Evolutionary conservation across 2,888 invertebrate species (phyloP), one percentile per base, ranked within the genome.

Genomic region (Pecten maximus): DNA sequence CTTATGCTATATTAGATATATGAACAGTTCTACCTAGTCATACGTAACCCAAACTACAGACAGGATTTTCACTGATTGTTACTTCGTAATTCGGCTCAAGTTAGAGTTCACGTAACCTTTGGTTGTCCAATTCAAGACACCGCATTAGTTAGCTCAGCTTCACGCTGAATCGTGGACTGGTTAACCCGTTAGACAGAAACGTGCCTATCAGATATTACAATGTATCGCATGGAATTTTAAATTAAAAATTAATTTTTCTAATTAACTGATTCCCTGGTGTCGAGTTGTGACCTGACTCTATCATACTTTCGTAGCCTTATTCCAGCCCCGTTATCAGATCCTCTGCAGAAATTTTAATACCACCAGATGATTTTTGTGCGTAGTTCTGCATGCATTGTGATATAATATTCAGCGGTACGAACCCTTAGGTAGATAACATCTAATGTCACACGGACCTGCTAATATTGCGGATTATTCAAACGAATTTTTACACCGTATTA

Each of bases 171-270:
- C 6, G 23, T 6, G 6, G 54, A n/a, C 3, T 2, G 6, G 74
- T 74, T 35, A 12, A 28, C 74, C 12, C 2, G 4, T 35, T 28
- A 35, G 28, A 23, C 35, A 74, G 74, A 74, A 28, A 10, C 74
- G 74, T 74, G 74, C 23, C 35, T 74, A 74, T 74, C 74, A 6
- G 10, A 19, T 35, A 23, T 28, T 12, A 74, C 74, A 74, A 8
- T 74, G 74, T 35, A 28, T 74, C 74, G 35, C 19, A 74, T 35
- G 35, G 35, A 74, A 28, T 35, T 74, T 28, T 28, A 2, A 74
- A 74, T 74, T 74, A 74, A 74, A 74, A 74, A 0, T 28, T 74
- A 74, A 74, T 74, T 74, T 74, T 74, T 74, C 74, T 74, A 74
- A 74, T 74, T 74, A 23, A 74, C 35, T 35, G 35, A 74, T 74